Conservation (phyloP, 2,797 vertebrate genomes). For the Epinephelus malabaricus region DNA sequence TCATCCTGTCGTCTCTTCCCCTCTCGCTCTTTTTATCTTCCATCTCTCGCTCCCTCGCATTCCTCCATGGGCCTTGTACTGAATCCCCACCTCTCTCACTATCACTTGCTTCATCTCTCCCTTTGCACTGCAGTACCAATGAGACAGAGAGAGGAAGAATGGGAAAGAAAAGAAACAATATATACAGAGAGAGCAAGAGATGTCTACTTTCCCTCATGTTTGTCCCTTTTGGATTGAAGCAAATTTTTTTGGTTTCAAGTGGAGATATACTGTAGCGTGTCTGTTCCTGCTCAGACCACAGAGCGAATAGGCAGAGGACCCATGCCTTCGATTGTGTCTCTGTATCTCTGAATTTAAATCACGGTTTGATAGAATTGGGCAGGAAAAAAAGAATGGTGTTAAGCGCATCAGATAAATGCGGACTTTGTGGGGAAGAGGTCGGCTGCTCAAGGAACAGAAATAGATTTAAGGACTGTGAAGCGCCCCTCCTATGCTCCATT, state of each 20-base stretch:
- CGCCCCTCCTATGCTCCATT: constrained; percentile 52
- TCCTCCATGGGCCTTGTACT: constrained; percentile 71
- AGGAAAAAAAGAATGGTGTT: constrained; percentile 33
- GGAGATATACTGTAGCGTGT: constrained; percentile 43
- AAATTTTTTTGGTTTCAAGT: constrained; percentile 66
- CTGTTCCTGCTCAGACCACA: constrained; percentile 54
- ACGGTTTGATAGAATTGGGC: constrained; percentile 51
- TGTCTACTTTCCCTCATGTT: constrained; percentile 45
- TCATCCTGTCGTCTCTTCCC: constrained; percentile 80
- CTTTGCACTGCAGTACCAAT: constrained; percentile 58
- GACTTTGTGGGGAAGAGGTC: constrained; percentile 53
- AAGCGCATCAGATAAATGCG: constrained; percentile 60
- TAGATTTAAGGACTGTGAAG: constrained; percentile 62
- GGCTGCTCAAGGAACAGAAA: constrained; percentile 61
- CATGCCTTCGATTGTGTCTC: constrained; percentile 40
- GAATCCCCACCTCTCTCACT: constrained; percentile 67
- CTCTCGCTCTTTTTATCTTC: constrained; percentile 75
- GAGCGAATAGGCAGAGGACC: constrained; percentile 45
- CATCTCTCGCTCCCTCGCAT: constrained; percentile 69
- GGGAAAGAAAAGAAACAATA: background rate
- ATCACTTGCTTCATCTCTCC: constrained; percentile 73
- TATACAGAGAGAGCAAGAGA: constrained; percentile 15
- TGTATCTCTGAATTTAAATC: constrained; percentile 65
- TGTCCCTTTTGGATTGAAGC: constrained; percentile 50
- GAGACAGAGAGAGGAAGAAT: constrained; percentile 43